Evolutionary conservation across 2,113 vertebrate genomes (phyloP), one percentile per base, ranked within the genome.

Genomic region (Sander vitreus): DNA sequence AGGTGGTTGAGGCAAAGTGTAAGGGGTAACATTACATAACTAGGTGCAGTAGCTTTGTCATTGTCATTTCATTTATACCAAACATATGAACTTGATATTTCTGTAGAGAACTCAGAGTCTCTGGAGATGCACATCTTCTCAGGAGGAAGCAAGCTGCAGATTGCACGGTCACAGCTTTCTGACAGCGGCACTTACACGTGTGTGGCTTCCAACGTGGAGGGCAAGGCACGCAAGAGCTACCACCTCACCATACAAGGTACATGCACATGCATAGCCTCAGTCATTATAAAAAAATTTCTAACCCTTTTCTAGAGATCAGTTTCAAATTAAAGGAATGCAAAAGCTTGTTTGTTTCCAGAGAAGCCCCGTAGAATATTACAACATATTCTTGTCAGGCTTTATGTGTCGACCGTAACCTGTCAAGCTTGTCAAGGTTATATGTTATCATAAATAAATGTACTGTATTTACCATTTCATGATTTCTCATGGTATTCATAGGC

Each of bases 61-160:
- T 6, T 57, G 12, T 74, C n/a, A 25, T 25, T 53, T 43, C 0
- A 53, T 54, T 45, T 15, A 12, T 51, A 53, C 16, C 5, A 43
- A 51, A 58, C 14, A n/a, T 53, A 18, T 77, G 1, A 66, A 48
- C 13, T 48, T 80, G 0, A 16, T 64, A 25, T 85, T 72, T 85
- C 27, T 62, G 64, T 85, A 99, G 98, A 97, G 91, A 96, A 95
- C 76, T 95, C 97, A 0, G 96, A 96, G 73, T 97, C 96, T 68
- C 93, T 97, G 78, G 97, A 99, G 86, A 94, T 97, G 92, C 96
- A 96, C 90, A 95, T 99, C 94, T 96, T 98, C 84, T 97, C 97
- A 33, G 97, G 97, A 60, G 98, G 98, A 65, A 96, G 94, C 80
- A 98, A 97, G 91, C 93, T 99, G 85, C 97, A 99, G 91, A 97